These are phyloP conservation scores for Onchidella celtica DNA, from an alignment of 2,888 invertebrate genomes.

Conservation along the genomic window DNA sequence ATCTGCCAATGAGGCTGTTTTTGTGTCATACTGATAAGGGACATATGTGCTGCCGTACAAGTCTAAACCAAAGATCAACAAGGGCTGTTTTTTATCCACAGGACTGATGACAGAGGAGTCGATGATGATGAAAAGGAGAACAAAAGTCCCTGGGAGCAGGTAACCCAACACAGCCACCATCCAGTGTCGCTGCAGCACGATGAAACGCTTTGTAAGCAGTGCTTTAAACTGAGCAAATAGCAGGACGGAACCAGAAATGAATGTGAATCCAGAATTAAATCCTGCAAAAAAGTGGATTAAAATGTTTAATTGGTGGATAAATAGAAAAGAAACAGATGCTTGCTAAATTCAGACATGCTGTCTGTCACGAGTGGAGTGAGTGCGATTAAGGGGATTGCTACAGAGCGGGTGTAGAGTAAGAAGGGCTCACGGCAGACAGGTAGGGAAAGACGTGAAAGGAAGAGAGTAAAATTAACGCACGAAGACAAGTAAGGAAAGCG, in stretches of 20 bases:
- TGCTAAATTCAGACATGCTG: no score
- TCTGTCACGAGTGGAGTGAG: no score
- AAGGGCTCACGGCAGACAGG: no score
- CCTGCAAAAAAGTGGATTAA: background rate
- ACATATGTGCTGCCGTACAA: slow-evolving; percentile 15
- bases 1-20: background rate
- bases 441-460: no score
- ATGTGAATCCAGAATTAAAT: slow-evolving; percentile 18
- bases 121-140: slow-evolving; percentile 22
- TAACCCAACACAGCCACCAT: background rate
- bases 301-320: background rate
- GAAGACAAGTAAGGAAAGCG: no score
- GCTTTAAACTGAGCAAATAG: slow-evolving; percentile 9
- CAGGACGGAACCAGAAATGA: background rate
- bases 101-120: background rate
- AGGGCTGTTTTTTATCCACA: background rate
- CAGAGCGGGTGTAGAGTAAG: no score
- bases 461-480: no score
- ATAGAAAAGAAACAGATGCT: no score
- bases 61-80: background rate
- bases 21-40: background rate
- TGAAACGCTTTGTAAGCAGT: slow-evolving; percentile 28
- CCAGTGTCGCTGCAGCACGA: slow-evolving; percentile 27
- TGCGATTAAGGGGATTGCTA: no score
- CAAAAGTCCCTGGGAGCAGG: slow-evolving; percentile 10